phyloP scores from a whole-genome alignment of 2,113 vertebrate genomes.

The Vidua chalybeata region DNA sequence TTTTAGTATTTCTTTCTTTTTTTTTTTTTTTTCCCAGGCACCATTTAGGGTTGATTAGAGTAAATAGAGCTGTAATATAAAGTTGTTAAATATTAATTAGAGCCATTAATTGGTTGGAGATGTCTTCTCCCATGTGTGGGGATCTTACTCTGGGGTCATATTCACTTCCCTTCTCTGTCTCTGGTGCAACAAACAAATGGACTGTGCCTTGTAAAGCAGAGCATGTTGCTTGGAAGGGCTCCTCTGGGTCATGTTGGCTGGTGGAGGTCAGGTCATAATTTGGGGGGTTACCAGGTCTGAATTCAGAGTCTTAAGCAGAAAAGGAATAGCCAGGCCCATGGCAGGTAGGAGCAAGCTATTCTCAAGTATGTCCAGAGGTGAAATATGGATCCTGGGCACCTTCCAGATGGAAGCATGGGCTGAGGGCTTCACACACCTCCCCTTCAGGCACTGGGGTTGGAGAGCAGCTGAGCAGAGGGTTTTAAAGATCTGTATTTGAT shows the following conservation, averaged over 20 bases:
- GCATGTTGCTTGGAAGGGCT: neutral
- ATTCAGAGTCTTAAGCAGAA: neutral
- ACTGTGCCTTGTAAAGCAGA: neutral
- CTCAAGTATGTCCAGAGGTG: neutral
- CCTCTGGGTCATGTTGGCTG: neutral
- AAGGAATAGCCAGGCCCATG: neutral
- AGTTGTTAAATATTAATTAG: neutral
- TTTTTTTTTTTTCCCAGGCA: accelerated
- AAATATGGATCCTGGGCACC: neutral
- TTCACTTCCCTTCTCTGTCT: neutral
- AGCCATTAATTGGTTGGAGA: neutral
- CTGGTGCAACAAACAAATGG: neutral
- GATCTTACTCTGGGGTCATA: neutral
- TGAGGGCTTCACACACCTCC: neutral
- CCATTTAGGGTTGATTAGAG: neutral
- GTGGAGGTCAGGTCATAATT: neutral
- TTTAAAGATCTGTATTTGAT: neutral
- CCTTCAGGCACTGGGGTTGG: neutral
- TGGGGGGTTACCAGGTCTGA: neutral
- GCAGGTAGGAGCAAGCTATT: neutral
- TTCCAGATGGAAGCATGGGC: neutral
- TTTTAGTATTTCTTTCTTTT: neutral
- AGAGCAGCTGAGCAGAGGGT: neutral
- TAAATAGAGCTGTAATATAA: neutral
- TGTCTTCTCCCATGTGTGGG: neutral